Conservation (phyloP, 2,797 vertebrate species). For the Onychomys arenicola region DNA sequence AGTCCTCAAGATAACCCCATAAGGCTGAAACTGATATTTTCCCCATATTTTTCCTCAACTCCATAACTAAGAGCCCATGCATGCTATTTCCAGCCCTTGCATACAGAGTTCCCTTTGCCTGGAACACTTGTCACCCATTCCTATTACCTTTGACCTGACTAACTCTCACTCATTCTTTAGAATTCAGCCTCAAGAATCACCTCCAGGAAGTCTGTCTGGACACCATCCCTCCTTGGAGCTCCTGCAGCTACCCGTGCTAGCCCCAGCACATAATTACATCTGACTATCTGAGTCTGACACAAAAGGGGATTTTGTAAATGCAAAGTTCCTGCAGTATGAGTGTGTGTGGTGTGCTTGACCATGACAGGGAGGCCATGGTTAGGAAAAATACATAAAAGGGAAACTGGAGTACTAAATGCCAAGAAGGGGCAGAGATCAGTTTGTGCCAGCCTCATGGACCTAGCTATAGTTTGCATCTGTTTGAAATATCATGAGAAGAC, state of each 20-base stretch:
- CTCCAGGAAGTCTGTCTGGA: not conserved
- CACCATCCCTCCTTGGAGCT: not conserved
- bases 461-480: not conserved
- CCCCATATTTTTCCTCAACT: not conserved
- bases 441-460: not conserved
- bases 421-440: not conserved
- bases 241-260: not conserved
- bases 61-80: not conserved
- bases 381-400: not conserved
- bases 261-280: not conserved
- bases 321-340: not conserved
- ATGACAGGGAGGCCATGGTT: not conserved
- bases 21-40: not conserved
- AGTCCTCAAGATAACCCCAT: not conserved
- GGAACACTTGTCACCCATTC: not conserved
- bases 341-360: not conserved
- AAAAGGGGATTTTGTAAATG: not conserved
- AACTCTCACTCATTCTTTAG: not conserved
- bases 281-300: not conserved
- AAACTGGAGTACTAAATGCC: not conserved
- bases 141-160: not conserved
- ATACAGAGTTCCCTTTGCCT: not conserved
- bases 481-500: not conserved
- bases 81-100: not conserved
- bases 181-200: not conserved